Evolutionary conservation across 2,888 invertebrate genomes (phyloP).

Genomic region (Oligia fasciuncula): DNA sequence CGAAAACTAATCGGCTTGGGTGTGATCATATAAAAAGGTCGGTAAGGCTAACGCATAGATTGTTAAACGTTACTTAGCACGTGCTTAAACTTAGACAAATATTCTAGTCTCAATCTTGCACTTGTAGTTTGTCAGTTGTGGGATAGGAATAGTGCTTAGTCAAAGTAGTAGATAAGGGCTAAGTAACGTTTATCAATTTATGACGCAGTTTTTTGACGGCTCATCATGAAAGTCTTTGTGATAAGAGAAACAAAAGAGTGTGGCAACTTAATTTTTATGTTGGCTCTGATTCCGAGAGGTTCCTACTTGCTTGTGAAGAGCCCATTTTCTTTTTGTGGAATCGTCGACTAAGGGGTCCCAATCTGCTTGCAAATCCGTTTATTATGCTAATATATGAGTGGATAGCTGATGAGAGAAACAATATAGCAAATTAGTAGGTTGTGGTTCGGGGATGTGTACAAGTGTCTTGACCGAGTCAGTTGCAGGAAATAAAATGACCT

Average conservation of each 20-base stretch:
- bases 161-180: background rate
- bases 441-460: no score
- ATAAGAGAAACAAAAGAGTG: background rate
- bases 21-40: background rate
- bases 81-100: background rate
- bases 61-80: background rate
- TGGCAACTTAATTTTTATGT: background rate
- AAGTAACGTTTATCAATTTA: no score
- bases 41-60: background rate
- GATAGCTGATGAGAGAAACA: conserved; percentile 1
- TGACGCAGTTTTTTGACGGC: background rate
- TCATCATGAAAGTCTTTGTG: no score
- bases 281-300: conserved; percentile 10
- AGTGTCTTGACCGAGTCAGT: background rate
- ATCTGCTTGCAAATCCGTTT: conserved; percentile 12
- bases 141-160: background rate
- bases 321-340: conserved; percentile 14
- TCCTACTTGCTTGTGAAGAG: background rate
- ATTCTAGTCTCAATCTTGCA: background rate
- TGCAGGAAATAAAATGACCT: background rate
- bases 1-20: background rate
- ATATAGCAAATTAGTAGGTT: background rate
- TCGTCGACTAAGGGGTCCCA: conserved; percentile 6
- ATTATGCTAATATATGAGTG: conserved; percentile 28
- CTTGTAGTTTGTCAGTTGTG: no score